Percentiles rank a stretch among this genome's conserved stretches.
These are phyloP conservation scores for Apus apus DNA, from an alignment of 2,113 vertebrate genomes.

Conservation along the genomic window DNA sequence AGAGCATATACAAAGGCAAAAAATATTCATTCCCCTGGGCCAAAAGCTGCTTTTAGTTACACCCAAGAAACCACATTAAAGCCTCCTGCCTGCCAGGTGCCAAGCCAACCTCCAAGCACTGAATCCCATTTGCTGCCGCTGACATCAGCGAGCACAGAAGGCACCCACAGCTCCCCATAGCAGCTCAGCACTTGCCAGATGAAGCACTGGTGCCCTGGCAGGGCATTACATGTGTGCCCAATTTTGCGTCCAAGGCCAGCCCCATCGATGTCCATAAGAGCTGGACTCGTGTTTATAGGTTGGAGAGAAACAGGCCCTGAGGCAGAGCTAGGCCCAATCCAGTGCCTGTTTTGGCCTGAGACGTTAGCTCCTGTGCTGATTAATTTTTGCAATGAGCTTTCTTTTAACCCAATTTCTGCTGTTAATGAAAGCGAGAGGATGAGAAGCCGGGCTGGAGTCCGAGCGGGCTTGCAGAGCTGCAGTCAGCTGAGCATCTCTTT, in stretches of 20 bases:
- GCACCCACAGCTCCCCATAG: not conserved
- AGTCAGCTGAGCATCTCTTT: not conserved
- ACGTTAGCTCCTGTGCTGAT: not conserved
- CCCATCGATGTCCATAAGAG: fast-evolving
- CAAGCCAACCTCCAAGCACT: not conserved
- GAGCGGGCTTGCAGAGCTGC: not conserved
- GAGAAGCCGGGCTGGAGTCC: not conserved
- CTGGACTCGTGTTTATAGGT: fast-evolving
- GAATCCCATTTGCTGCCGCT: not conserved
- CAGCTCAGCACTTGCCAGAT: not conserved
- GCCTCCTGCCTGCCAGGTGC: not conserved
- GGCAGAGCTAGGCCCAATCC: not conserved
- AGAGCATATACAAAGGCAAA: not conserved
- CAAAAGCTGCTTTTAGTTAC: slow-evolving; percentile 39
- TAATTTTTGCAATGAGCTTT: not conserved
- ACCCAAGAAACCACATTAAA: slow-evolving; percentile 64
- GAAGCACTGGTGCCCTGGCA: not conserved
- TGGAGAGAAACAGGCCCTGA: fast-evolving
- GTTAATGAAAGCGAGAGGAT: fast-evolving
- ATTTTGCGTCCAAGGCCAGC: not conserved
- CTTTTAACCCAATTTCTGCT: not conserved
- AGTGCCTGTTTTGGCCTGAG: not conserved
- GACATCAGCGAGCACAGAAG: not conserved
- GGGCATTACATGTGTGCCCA: fast-evolving
- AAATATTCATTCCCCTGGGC: slow-evolving; percentile 13